Evolutionary conservation across 2,797 vertebrate species (phyloP), one percentile per base, ranked within the genome.

Genomic region (Rhadinocentrus ornatus): DNA sequence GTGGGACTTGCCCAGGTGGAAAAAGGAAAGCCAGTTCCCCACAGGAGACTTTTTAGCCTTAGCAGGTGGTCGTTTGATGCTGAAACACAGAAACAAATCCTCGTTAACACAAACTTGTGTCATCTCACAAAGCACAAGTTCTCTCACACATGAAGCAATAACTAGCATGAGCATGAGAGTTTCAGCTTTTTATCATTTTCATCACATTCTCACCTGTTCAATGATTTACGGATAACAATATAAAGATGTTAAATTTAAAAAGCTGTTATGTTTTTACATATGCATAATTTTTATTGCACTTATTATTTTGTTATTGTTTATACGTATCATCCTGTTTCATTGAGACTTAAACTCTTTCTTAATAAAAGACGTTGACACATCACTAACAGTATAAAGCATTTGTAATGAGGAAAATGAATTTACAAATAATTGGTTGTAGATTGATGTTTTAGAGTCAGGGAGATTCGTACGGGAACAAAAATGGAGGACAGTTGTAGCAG

Each of bases 11-110:
- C 97, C 96, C 89, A 99, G 87, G 89, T 96, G 97, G 92, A 99
- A 99, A 89, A 99, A 99, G 31, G 97, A 98, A 50, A 97, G 95
- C 98, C 96, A 99, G 85, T 96, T 98, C 77, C 97, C 97, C 57
- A 98, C 97, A 0, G 98, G 98, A 39, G 98, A 99, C 26, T 97
- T 98, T 89, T 98, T 99, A 76, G 95, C 93, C 90, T 97, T 99
- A 74, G 84, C 93, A 61, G 96, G 94, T 46, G 95, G 93, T 26
- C 97, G 94, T 90, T 97, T 99, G 73, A 94, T 95, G 84, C n/a
- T 75, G 73, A 8, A 50, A 83, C 61, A 86, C 39, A 88, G 59
- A 66, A 46, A 83, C 24, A 80, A 71, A 59, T 60, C n/a, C 71
- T 65, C 50, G 66, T 78, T n/a, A 78, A 35, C 18, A 37, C 6